phyloP scores from a whole-genome alignment of 1,140 invertebrate species.

The Tetraneura akinire region DNA sequence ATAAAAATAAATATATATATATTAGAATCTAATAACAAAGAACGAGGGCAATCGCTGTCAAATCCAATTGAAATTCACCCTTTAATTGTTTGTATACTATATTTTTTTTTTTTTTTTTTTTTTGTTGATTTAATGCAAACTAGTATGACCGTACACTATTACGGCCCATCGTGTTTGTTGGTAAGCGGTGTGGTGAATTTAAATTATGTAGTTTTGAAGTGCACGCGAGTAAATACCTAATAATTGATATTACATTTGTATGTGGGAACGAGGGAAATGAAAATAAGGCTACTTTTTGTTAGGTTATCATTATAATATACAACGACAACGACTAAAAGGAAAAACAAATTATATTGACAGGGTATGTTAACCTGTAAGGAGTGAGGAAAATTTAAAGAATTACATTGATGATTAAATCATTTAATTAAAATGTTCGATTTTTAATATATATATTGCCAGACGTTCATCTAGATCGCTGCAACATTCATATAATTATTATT shows the following conservation, averaged over 20 bases:
- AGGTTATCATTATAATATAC: background rate
- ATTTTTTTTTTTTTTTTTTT: constrained; percentile 25
- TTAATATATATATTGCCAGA: too few relatives aligned
- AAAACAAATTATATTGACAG: too few relatives aligned
- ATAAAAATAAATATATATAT: too few relatives aligned
- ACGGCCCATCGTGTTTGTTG: too few relatives aligned
- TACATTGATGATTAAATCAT: too few relatives aligned
- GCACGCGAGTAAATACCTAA: constrained; percentile 29
- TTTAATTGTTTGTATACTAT: constrained; percentile 3
- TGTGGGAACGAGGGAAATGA: background rate
- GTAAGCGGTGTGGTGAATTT: background rate
- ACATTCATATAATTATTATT: too few relatives aligned
- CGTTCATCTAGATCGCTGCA: too few relatives aligned
- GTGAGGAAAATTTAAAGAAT: too few relatives aligned
- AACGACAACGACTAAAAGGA: too few relatives aligned
- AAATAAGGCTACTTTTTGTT: background rate
- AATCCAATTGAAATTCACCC: constrained; percentile 26
- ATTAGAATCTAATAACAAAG: constrained; percentile 25
- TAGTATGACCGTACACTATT: background rate
- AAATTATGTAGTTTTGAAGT: constrained; percentile 26
- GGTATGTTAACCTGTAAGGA: too few relatives aligned
- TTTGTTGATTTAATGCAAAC: constrained; percentile 2
- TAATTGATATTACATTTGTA: constrained; percentile 30
- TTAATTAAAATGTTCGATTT: too few relatives aligned
- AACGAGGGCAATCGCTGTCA: background rate